Evolutionary conservation across 2,797 vertebrate species (phyloP), one percentile per base, ranked within the genome.

Genomic region (Threskiornis aethiopicus): DNA sequence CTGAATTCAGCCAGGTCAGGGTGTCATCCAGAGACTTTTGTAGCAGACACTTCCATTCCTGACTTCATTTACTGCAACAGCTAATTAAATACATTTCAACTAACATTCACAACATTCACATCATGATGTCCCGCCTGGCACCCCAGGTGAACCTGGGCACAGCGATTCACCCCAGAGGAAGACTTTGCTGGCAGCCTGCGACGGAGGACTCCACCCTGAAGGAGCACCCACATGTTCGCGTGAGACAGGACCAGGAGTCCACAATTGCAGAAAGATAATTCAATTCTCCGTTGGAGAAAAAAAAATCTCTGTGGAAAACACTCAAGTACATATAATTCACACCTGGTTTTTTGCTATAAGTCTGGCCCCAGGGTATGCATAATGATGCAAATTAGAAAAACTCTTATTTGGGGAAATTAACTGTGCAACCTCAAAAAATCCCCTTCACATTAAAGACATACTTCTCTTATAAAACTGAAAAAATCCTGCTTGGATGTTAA

Each of bases 331-430:
- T 28, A 24, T 44, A 66, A 90, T 37, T 72, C 54, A 61, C 13
- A 76, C 17, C 24, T 37, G 21, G 0, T 19, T 33, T 54, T 84
- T 66, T 39, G 6, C 52, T 42, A 6, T 9, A 90, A 83, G 7
- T 15, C 59, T 65, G 58, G 39, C 67, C 64, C 13, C 77, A 72
- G 66, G 28, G 6, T 35, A 67, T 37, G 15, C 57, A 35, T 52
- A 91, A 87, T 13, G 16, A 86, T 80, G 84, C 57, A 90, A 95
- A 96, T 47, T 52, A 97, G 51, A 92, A 95, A 91, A 93, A 51
- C 10, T 76, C 61, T 80, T 69, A 49, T 61, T 91, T 71, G 58
- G 31, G 37, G 25, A 96, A 94, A 57, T 55, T 73, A 62, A 44
- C 35, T 17, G 15, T 61, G 65, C 25, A 77, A 87, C 46, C 22